Percentiles rank a stretch among this genome's conserved stretches.
Evolutionary conservation across 1,140 invertebrate species (phyloP).

Genomic region (Drosophila lacertosa): DNA sequence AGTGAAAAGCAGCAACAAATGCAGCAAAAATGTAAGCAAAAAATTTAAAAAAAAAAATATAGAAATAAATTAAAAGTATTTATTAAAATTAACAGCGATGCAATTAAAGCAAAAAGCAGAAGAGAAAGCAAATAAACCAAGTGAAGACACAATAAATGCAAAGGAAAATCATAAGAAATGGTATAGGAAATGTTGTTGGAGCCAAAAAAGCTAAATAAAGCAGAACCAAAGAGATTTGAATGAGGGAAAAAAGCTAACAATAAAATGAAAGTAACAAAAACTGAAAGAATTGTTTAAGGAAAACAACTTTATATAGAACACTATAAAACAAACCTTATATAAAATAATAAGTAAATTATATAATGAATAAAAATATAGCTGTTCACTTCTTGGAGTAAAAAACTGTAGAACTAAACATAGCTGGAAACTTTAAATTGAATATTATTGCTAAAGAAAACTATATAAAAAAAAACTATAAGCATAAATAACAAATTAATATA

Average conservation of each 20-base stretch:
- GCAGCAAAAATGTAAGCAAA: constrained; percentile 1
- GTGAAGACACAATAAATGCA: neutral
- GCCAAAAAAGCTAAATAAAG: neutral
- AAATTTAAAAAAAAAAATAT: neutral
- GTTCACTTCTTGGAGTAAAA: too few species aligned
- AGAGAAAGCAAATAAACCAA: neutral
- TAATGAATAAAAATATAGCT: too few species aligned
- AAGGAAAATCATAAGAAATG: neutral
- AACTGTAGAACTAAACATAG: too few species aligned
- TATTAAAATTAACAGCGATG: too few species aligned
- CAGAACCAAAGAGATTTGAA: neutral
- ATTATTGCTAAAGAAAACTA: too few species aligned
- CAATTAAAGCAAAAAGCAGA: neutral
- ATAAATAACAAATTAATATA: too few species aligned
- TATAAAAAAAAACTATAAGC: too few species aligned
- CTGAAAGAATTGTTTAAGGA: neutral
- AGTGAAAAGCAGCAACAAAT: neutral
- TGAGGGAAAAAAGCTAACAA: neutral
- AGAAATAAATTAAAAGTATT: neutral
- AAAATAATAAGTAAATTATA: too few species aligned
- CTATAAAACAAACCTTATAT: too few species aligned
- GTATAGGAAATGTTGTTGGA: neutral
- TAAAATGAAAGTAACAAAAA: neutral
- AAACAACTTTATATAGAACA: too few species aligned
- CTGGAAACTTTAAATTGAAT: too few species aligned